phyloP scores from a whole-genome alignment of 2,888 invertebrate genomes.

The Microchrysa polita region DNA sequence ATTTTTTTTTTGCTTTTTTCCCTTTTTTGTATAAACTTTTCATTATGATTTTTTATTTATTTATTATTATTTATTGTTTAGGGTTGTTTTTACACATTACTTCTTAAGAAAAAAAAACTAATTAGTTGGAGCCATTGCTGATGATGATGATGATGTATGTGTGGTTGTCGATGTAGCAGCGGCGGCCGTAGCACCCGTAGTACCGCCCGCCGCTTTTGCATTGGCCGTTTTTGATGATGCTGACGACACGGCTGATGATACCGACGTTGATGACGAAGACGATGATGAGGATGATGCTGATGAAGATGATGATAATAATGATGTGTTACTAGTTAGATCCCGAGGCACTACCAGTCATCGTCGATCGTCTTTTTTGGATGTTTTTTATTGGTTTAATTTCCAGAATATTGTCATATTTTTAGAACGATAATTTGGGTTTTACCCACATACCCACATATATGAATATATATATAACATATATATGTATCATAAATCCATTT shows the following conservation, averaged over 20 bases:
- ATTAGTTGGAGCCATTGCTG: slow-evolving; percentile 50
- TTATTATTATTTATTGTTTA: slow-evolving; percentile 43
- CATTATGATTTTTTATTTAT: slow-evolving; percentile 44
- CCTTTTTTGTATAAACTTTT: slow-evolving; percentile 42
- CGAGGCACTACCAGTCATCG: slow-evolving; percentile 64
- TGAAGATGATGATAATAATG: slow-evolving; percentile 56
- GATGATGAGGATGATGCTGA: slow-evolving; percentile 58
- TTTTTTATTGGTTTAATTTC: background rate
- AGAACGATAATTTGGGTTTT: background rate
- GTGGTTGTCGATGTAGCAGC: slow-evolving; percentile 44
- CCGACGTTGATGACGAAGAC: slow-evolving; percentile 54
- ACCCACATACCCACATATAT: too few species aligned
- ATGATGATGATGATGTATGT: slow-evolving; percentile 43
- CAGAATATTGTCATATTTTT: background rate
- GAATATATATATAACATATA: too few species aligned
- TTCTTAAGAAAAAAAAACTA: slow-evolving; percentile 41
- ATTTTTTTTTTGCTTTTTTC: slow-evolving; percentile 42
- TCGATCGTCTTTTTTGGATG: slow-evolving; percentile 61
- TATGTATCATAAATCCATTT: background rate
- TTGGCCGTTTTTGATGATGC: slow-evolving; percentile 54
- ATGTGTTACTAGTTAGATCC: slow-evolving; percentile 57
- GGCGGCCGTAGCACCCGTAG: slow-evolving; percentile 20
- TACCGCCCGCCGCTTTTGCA: slow-evolving; percentile 33
- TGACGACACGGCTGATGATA: slow-evolving; percentile 56
- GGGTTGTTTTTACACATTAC: slow-evolving; percentile 18